Percentiles rank a stretch among this genome's conserved stretches.
Evolutionary conservation across 2,113 vertebrate species (phyloP).

Genomic region (Pogonocichla stellata): DNA sequence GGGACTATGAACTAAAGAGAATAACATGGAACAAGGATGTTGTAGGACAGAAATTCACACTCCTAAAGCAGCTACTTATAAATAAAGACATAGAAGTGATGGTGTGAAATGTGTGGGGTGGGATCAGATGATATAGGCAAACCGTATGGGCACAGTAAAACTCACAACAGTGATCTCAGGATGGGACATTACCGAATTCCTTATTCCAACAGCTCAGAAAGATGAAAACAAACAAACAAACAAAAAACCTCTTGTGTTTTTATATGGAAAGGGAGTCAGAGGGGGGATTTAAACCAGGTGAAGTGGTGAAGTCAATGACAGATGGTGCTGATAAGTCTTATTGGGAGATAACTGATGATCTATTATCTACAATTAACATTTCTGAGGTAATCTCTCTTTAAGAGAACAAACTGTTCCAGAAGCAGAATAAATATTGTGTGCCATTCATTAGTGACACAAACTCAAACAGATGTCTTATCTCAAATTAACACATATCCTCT

Average conservation of each 20-base stretch:
- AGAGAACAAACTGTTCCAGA: slow-evolving; percentile 15
- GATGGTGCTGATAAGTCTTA: not conserved
- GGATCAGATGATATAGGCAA: not conserved
- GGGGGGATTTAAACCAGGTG: not conserved
- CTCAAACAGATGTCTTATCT: slow-evolving; percentile 35
- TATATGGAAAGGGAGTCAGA: not conserved
- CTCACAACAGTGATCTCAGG: not conserved
- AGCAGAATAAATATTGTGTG: not conserved
- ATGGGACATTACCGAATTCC: not conserved
- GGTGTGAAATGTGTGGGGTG: not conserved
- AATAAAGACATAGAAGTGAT: not conserved
- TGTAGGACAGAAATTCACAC: not conserved
- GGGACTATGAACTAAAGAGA: not conserved
- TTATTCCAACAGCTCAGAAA: not conserved
- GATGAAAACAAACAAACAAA: not conserved
- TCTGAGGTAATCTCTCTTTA: not conserved
- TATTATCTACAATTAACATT: not conserved
- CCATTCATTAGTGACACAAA: slow-evolving; percentile 8
- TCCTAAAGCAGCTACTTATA: not conserved
- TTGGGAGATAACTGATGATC: not conserved
- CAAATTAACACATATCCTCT: slow-evolving; percentile 26
- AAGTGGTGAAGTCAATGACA: not conserved
- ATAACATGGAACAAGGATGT: not conserved
- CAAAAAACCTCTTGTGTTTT: not conserved
- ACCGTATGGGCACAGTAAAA: not conserved